Percentiles rank a stretch among this genome's conserved stretches.
These are phyloP conservation scores for Labrus mixtus DNA, from an alignment of 2,113 vertebrate genomes.

Conservation along the genomic window DNA sequence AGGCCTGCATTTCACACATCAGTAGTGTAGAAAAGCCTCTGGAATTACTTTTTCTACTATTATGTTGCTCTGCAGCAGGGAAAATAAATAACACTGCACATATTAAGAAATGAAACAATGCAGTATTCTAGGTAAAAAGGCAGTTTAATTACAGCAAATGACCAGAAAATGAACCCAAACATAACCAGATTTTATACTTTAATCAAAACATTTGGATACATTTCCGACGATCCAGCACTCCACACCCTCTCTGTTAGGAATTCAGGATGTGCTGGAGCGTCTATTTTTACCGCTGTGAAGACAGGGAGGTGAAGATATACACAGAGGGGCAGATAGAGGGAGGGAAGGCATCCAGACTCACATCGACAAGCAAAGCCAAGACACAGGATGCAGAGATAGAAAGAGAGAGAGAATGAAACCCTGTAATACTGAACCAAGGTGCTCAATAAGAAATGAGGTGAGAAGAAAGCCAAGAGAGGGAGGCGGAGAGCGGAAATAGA, in stretches of 20 bases:
- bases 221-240: neutral
- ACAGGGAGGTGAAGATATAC: slow-evolving; percentile 16
- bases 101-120: neutral
- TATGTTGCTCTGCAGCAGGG: neutral
- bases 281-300: slow-evolving; percentile 25
- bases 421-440: slow-evolving; percentile 14
- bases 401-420: slow-evolving; percentile 8
- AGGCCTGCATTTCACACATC: slow-evolving; percentile 14
- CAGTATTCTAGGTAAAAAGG: slow-evolving; percentile 1
- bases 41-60: slow-evolving; percentile 1
- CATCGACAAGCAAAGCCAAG: slow-evolving; percentile 2
- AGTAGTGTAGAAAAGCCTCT: slow-evolving; percentile 1
- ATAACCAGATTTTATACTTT: neutral
- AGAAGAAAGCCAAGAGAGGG: slow-evolving; percentile 16
- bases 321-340: neutral
- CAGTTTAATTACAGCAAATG: slow-evolving; percentile 17
- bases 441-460: slow-evolving; percentile 42
- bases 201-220: slow-evolving; percentile 6
- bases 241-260: neutral
- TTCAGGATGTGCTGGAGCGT: slow-evolving; percentile 12
- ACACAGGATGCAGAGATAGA: neutral
- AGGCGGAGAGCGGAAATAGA: slow-evolving; percentile 10
- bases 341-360: neutral
- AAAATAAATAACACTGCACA: neutral
- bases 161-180: slow-evolving; percentile 7